Evolutionary conservation across 2,888 invertebrate species (phyloP).

Genomic region (Sycophila texana): DNA sequence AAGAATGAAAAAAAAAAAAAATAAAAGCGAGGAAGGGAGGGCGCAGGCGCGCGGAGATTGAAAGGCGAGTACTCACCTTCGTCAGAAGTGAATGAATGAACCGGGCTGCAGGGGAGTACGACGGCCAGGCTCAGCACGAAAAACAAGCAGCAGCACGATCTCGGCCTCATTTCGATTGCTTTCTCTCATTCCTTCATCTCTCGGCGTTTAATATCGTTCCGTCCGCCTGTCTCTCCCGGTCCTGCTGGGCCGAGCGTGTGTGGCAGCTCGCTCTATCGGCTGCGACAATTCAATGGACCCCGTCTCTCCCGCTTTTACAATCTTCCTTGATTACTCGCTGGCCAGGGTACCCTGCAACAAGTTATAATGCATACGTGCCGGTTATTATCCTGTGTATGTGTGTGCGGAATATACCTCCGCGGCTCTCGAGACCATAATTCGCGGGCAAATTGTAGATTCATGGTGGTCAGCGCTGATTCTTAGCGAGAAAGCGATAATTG

Average conservation of each 20-base stretch:
- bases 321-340: constrained; percentile 47
- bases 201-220: constrained; percentile 44
- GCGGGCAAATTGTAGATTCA: constrained; percentile 38
- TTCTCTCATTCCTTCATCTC: constrained; percentile 69
- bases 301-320: constrained; percentile 26
- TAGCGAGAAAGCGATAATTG: constrained; percentile 47
- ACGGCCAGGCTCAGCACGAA: constrained; percentile 48
- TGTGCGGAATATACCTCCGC: background rate
- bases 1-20: constrained; percentile 4
- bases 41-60: constrained; percentile 13
- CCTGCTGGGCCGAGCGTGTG: background rate
- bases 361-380: constrained; percentile 46
- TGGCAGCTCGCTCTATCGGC: constrained; percentile 1
- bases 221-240: background rate
- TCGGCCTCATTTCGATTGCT: constrained; percentile 72
- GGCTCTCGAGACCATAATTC: constrained; percentile 37
- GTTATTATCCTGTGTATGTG: constrained; percentile 37
- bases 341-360: constrained; percentile 47
- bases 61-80: constrained; percentile 67
- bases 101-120: constrained; percentile 45
- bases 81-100: constrained; percentile 68
- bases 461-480: constrained; percentile 2
- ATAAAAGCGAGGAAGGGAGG: background rate
- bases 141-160: constrained; percentile 69
- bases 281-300: constrained; percentile 28